These are phyloP conservation scores for Carabus problematicus DNA, from an alignment of 2,888 invertebrate genomes.

Conservation along the genomic window DNA sequence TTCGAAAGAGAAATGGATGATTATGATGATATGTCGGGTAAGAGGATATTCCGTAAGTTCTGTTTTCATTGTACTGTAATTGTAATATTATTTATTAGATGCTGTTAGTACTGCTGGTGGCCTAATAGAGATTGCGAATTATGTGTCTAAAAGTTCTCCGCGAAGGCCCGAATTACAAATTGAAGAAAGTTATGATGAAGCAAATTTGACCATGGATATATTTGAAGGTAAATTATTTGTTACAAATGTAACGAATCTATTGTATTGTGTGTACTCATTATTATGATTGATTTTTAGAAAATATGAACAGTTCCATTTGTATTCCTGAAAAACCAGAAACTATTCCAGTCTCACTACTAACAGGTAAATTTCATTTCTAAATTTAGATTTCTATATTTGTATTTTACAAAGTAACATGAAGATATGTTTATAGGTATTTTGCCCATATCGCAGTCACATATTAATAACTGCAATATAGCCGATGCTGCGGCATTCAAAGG, in stretches of 20 bases:
- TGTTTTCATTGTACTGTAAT: conserved; percentile 4
- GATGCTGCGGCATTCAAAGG: conserved; percentile 69
- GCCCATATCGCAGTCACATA: conserved; percentile 14
- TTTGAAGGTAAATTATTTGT: conserved; percentile 6
- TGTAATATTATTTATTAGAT: conserved; percentile 27
- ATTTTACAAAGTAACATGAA: background rate
- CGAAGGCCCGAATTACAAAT: conserved; percentile 9
- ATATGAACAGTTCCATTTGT: too few relatives aligned
- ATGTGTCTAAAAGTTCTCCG: conserved; percentile 27
- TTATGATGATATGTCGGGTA: conserved; percentile 24
- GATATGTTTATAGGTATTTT: background rate
- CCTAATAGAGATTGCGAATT: conserved; percentile 21
- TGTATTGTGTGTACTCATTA: too few relatives aligned
- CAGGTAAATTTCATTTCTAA: background rate
- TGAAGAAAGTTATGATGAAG: conserved; percentile 4
- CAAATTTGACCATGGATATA: conserved; percentile 12
- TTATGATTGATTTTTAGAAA: too few relatives aligned
- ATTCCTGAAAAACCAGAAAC: conserved; percentile 19
- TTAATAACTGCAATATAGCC: conserved; percentile 54
- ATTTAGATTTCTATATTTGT: background rate
- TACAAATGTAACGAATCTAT: background rate
- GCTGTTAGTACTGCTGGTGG: conserved; percentile 21
- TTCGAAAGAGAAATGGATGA: conserved; percentile 21
- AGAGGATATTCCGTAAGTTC: background rate
- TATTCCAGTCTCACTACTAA: background rate